Evolutionary conservation across 2,888 invertebrate species (phyloP).

Genomic region (Ecliptopera silaceata): DNA sequence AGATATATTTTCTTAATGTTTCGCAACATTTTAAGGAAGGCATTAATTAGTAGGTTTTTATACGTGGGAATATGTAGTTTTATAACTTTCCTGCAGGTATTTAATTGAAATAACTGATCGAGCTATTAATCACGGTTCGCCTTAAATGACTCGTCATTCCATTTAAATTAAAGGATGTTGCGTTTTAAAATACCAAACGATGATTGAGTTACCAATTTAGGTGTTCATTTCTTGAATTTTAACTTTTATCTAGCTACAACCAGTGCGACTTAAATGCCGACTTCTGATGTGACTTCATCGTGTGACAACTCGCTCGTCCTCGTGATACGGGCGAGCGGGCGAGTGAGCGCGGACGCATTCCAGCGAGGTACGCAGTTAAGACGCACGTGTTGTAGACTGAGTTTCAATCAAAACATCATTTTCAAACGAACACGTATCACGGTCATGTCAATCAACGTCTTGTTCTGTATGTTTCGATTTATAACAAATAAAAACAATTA

Average conservation of each 20-base stretch:
- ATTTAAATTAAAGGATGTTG: conserved; percentile 30
- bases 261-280: too few relatives aligned
- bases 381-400: too few relatives aligned
- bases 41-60: not conserved
- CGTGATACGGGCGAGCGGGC: too few relatives aligned
- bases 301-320: too few relatives aligned
- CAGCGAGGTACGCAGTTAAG: too few relatives aligned
- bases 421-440: too few relatives aligned
- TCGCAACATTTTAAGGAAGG: conserved; percentile 6
- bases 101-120: conserved; percentile 19
- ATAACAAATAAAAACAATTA: conserved; percentile 7
- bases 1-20: not conserved
- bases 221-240: too few relatives aligned
- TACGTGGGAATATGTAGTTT: conserved; percentile 22
- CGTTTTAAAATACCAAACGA: conserved; percentile 9
- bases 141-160: conserved; percentile 22
- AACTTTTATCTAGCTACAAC: too few relatives aligned
- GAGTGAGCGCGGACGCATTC: too few relatives aligned
- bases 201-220: conserved; percentile 1
- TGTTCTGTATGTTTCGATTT: not conserved
- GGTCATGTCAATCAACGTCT: too few relatives aligned
- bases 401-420: too few relatives aligned
- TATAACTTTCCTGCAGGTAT: conserved; percentile 22
- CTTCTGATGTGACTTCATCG: too few relatives aligned
- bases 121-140: conserved; percentile 23